These are phyloP conservation scores for Neosalanx taihuensis DNA, from an alignment of 2,797 vertebrate genomes.

Conservation along the genomic window DNA sequence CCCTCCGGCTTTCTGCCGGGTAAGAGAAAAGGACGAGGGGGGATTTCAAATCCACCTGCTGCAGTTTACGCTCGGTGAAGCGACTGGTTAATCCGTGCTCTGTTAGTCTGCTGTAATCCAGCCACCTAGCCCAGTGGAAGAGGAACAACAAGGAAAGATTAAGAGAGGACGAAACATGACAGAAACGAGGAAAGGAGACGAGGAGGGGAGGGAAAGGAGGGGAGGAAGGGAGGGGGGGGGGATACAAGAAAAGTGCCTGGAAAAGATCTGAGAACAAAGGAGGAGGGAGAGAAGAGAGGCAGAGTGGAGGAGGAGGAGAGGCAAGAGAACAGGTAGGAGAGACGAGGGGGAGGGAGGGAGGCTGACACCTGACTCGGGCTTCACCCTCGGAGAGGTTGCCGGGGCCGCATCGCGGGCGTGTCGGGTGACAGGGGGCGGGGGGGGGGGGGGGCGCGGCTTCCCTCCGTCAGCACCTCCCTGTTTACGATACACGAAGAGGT, in stretches of 20 bases:
- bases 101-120: conserved; percentile 49
- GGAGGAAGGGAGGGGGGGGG: not conserved
- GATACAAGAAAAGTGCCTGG: not conserved
- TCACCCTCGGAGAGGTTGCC: conserved; percentile 46
- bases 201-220: conserved; percentile 19
- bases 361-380: conserved; percentile 50
- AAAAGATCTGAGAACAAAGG: not conserved
- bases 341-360: conserved; percentile 19
- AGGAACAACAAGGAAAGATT: not conserved
- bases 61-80: conserved; percentile 57
- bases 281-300: conserved; percentile 42
- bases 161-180: conserved; percentile 2
- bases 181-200: conserved; percentile 22
- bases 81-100: conserved; percentile 45
- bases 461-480: not conserved
- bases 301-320: conserved; percentile 35
- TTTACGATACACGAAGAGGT: conserved; percentile 43
- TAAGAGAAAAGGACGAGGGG: conserved; percentile 52
- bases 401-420: conserved; percentile 44
- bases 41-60: conserved; percentile 61
- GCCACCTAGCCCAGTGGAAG: conserved; percentile 46
- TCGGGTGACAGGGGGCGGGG: conserved; percentile 57
- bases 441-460: not conserved
- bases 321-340: conserved; percentile 21
- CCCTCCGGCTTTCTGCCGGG: not conserved